These are phyloP conservation scores for Henricia sp. DNA, from an alignment of 53 echinoderm and acorn worm species.

Conservation along the genomic window DNA sequence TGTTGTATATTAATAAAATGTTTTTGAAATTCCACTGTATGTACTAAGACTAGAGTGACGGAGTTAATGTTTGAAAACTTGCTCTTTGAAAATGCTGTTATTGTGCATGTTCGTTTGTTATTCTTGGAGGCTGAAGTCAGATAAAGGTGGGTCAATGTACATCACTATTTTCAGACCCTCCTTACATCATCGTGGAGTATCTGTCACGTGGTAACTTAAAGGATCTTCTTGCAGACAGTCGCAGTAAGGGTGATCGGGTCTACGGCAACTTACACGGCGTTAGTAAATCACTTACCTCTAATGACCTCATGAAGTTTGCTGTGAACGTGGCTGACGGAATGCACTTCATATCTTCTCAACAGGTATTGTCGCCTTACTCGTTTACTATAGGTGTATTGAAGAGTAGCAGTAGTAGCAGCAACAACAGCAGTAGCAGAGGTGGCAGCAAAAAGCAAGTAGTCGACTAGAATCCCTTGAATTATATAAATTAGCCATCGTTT, in stretches of 20 bases:
- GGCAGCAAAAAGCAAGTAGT: no score
- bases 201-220: background rate
- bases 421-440: no score
- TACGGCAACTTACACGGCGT: background rate
- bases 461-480: no score
- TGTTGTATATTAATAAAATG: background rate
- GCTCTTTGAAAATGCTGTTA: background rate
- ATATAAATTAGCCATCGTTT: no score
- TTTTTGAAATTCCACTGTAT: background rate
- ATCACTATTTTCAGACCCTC: background rate
- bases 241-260: constrained; percentile 17
- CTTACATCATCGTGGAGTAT: constrained; percentile 15
- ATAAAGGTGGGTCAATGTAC: background rate
- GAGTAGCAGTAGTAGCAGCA: no score
- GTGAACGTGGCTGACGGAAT: constrained; percentile 17
- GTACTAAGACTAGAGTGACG: background rate
- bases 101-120: background rate
- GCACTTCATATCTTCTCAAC: constrained; percentile 11
- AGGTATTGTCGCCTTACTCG: no score
- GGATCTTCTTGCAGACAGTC: constrained; percentile 2
- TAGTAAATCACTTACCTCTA: constrained; percentile 1
- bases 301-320: constrained; percentile 25
- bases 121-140: background rate
- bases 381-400: no score
- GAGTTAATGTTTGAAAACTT: background rate